Percentiles rank a stretch among this genome's conserved stretches.
phyloP scores from a whole-genome alignment of 2,797 vertebrate genomes.

The Acropternis orthonyx region DNA sequence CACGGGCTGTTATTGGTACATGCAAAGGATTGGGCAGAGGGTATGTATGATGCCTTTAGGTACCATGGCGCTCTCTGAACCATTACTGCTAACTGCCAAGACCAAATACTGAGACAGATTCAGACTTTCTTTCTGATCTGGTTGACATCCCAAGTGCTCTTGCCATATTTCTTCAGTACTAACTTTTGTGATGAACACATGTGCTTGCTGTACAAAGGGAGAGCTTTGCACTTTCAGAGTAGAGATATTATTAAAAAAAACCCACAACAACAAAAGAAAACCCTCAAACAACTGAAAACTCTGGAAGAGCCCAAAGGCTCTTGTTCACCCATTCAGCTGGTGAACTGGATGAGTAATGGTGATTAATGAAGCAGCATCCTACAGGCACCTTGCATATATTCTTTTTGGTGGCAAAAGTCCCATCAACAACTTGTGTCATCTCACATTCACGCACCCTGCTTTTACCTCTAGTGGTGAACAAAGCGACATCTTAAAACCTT shows the following conservation, averaged over 20 bases:
- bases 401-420: neutral
- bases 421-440: neutral
- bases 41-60: neutral
- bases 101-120: neutral
- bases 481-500: neutral
- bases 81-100: neutral
- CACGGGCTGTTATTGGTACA: neutral
- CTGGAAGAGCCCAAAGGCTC: neutral
- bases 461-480: neutral
- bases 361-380: neutral
- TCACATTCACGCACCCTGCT: neutral
- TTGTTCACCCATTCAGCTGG: neutral
- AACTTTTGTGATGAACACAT: neutral
- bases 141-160: neutral
- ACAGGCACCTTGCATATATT: neutral
- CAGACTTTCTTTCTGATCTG: neutral
- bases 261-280: neutral
- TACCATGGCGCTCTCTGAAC: neutral
- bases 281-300: neutral
- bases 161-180: neutral
- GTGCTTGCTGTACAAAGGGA: neutral
- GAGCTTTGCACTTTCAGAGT: neutral
- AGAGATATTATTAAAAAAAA: neutral
- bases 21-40: neutral
- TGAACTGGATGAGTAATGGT: neutral